Evolutionary conservation across 2,113 vertebrate genomes (phyloP), one percentile per base, ranked within the genome.

Genomic region (Larimichthys polyactis): DNA sequence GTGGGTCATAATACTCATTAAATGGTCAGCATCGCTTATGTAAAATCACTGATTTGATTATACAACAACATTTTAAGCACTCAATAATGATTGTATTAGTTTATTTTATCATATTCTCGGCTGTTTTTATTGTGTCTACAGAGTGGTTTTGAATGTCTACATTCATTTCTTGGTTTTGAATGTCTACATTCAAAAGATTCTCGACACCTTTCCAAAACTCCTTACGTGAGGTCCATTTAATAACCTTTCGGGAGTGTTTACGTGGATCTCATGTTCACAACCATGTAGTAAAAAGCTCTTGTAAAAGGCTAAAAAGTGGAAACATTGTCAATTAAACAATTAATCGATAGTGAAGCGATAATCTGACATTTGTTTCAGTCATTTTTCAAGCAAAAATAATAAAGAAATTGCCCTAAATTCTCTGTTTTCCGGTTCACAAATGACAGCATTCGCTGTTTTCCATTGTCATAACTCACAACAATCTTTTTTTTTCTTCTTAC

Each of bases 1-100:
- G 20, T 51, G 78, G n/a, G 69, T 57, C 60, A 59, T n/a, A 58
- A 65, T 54, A 24, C 51, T 5, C 20, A 48, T 80, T 49, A 71
- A 32, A 58, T 24, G 16, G 4, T 75, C 60, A n/a, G 32, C 19
- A 11, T 20, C 2, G 17, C 63, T n/a, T 29, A 60, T 16, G 60
- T 66, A 22, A 60, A 76, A 70, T 27, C 46, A 52, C 46, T 17
- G 63, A 64, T 19, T 58, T 5, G 1, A 46, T 12, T 57, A 12
- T 36, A 16, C 16, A n/a, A 15, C 17, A 5, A 20, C 14, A 22
- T 49, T 60, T 32, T 44, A 14, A 48, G n/a, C 59, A 52, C n/a
- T 43, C 46, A 4, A 4, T 22, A 32, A 19, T 46, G 22, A 46
- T 32, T 5, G 10, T 19, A 24, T 43, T n/a, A 24, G 6, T 22